Base-by-base conservation (phyloP, 2,113 vertebrate species). In the Australoheros scitulus region DNA sequence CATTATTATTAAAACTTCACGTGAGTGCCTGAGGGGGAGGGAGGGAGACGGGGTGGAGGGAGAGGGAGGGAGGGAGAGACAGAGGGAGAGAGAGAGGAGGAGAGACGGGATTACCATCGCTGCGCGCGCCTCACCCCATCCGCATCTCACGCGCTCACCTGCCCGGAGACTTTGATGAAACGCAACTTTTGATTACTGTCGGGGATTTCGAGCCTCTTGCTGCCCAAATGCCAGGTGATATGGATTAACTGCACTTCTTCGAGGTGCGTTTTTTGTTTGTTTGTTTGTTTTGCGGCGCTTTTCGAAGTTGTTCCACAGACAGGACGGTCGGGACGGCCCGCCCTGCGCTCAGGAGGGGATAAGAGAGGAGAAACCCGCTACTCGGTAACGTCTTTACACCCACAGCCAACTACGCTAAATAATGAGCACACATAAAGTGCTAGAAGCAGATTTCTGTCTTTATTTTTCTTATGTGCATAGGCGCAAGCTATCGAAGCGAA, bases 371-470 rank as follows among this genome's bases (percentile, higher is more conserved):
- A 57, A 18, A 70, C 34, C 70, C 56, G 84, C 74, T n/a, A 7
- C 64, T 24, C 81, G 89, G 94, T 95, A 92, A 94, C 84, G 86
- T 88, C 70, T 74, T 85, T 77, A 87, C 79, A 36, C 26, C 76
- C 56, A 20, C 11, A 58, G 41, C 10, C 74, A 74, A 11, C 13
- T 18, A 43, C 14, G 61, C 63, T 17, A 68, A 36, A 24, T 11
- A 63, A 79, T 56, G 77, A n/a, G 22, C 14, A 38, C 14, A 9
- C 61, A 26, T 0, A 13, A 41, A 20, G 65, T 24, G 56, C 18
- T 20, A 14, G 6, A 80, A 78, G 83, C 57, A 80, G 57, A 77
- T 47, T 47, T 24, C 11, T 43, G 29, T 29, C 15, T 80, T 81
- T 79, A 20, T 89, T 80, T 70, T 6, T 7, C 17, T 60, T 43